Evolutionary conservation across 2,797 vertebrate species (phyloP).

Genomic region (Epinephelus coioides): DNA sequence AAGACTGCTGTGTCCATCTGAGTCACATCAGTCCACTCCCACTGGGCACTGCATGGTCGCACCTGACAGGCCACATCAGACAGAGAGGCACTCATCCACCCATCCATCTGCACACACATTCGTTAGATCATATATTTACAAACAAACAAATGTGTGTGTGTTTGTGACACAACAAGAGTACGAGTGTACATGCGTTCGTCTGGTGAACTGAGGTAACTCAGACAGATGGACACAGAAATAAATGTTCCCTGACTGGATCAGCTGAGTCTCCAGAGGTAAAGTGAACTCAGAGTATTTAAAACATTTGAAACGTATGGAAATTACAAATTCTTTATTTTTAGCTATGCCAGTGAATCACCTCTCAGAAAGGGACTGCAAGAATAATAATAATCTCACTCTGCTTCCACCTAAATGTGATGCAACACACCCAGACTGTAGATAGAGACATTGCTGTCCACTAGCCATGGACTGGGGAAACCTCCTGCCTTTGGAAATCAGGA

Average conservation of each 20-base stretch:
- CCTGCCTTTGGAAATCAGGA: too few species aligned
- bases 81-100: slow-evolving; percentile 48
- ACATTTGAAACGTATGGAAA: slow-evolving; percentile 1
- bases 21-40: slow-evolving; percentile 59
- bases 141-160: slow-evolving; percentile 8
- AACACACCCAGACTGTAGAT: too few species aligned
- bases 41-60: slow-evolving; percentile 59
- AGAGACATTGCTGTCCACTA: too few species aligned
- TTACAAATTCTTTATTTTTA: neutral
- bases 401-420: too few species aligned
- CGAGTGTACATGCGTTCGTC: neutral
- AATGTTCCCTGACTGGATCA: neutral
- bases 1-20: slow-evolving; percentile 43
- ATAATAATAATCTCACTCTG: too few species aligned
- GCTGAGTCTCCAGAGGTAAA: neutral
- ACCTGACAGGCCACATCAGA: slow-evolving; percentile 71
- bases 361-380: too few species aligned
- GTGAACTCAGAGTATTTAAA: neutral
- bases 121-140: slow-evolving; percentile 21
- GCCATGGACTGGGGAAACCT: too few species aligned
- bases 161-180: slow-evolving; percentile 1
- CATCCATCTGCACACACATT: slow-evolving; percentile 21
- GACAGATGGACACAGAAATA: slow-evolving; percentile 18
- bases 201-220: slow-evolving; percentile 23
- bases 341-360: neutral